A percentile compares a stretch with the other conserved stretches of the same genome.
Evolutionary conservation across 2,113 vertebrate species (phyloP).

Genomic region (Zonotrichia leucophrys): DNA sequence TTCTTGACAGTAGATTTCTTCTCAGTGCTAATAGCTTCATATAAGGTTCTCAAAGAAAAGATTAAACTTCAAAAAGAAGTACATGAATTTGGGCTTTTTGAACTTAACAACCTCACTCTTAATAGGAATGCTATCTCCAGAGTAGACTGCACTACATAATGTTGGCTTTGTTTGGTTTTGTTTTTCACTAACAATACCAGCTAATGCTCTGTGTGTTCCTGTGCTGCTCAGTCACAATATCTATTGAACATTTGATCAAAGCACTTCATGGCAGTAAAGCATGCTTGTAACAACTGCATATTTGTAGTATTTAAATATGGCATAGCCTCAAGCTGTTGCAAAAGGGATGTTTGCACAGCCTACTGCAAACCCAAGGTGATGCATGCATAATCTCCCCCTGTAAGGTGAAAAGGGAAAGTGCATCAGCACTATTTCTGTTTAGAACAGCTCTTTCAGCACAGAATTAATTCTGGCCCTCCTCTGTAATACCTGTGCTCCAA

Average conservation of each 20-base stretch:
- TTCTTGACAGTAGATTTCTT: constrained; percentile 77
- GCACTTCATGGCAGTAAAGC: background rate
- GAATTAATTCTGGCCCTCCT: constrained; percentile 27
- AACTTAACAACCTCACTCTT: constrained; percentile 20
- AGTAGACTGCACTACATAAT: background rate
- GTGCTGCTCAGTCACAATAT: background rate
- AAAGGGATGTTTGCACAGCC: constrained; percentile 16
- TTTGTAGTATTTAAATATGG: constrained; percentile 10
- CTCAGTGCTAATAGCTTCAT: constrained; percentile 33
- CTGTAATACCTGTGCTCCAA: background rate
- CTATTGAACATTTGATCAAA: background rate
- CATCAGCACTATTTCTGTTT: constrained; percentile 51
- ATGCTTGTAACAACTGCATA: background rate
- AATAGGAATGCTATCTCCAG: background rate
- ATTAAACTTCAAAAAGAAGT: constrained; percentile 55
- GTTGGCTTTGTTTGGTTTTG: background rate
- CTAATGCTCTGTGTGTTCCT: background rate
- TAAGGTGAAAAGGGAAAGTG: constrained; percentile 27
- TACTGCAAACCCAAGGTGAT: constrained; percentile 14
- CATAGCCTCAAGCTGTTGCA: background rate
- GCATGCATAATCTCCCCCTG: background rate
- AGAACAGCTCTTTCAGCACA: constrained; percentile 36
- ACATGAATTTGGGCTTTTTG: constrained; percentile 8
- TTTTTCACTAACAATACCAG: background rate
- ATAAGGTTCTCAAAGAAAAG: constrained; percentile 47